Conservation (phyloP, 2,888 invertebrate species). For the Athripsodes cinereus region DNA sequence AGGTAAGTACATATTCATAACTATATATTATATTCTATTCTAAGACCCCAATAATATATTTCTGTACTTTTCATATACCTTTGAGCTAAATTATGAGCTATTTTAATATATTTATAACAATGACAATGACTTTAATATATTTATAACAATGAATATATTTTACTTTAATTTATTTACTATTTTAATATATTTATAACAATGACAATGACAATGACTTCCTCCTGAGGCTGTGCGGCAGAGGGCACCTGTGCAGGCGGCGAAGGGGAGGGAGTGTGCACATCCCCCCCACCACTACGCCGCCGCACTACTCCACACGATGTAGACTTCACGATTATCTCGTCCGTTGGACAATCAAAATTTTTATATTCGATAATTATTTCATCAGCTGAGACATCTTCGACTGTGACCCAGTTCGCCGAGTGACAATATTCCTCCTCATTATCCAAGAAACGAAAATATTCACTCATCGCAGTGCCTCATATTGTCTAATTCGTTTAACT, state of each 20-base stretch:
- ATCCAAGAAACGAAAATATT: constrained; percentile 15
- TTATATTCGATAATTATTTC: constrained; percentile 13
- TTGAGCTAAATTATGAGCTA: no score
- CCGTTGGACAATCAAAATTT: constrained; percentile 50
- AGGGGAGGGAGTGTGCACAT: constrained; percentile 3
- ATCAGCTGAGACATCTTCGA: background rate
- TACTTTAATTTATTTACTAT: constrained; percentile 50
- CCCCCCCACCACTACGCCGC: constrained; percentile 33
- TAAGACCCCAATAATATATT: no score
- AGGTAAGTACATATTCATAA: no score
- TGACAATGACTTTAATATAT: no score
- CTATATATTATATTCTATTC: no score
- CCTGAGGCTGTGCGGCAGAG: constrained; percentile 5
- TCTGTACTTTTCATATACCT: no score
- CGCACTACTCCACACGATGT: constrained; percentile 30
- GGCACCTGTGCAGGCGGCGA: constrained; percentile 10
- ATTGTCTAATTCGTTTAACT: no score
- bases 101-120: no score
- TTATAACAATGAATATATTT: no score
- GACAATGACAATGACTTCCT: constrained; percentile 46
- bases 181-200: constrained; percentile 44
- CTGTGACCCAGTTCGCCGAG: background rate
- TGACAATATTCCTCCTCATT: background rate
- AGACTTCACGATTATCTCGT: constrained; percentile 47
- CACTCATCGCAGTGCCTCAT: constrained; percentile 9